Evolutionary conservation across 2,113 vertebrate species (phyloP).

Genomic region (Dasyornis broadbenti): DNA sequence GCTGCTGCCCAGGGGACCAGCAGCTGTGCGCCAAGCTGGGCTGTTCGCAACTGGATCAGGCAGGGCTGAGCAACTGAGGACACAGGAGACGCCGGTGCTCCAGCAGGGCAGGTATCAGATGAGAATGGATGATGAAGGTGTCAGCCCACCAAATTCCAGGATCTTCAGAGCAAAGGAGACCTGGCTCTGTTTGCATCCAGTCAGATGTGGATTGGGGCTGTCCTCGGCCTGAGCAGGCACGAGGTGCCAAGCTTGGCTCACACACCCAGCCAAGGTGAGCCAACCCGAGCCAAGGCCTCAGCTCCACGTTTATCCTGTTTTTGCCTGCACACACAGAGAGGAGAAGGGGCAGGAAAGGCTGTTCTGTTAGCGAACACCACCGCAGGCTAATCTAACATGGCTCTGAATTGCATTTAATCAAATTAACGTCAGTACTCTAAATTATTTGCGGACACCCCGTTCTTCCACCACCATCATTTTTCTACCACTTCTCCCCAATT

Average conservation of each 20-base stretch:
- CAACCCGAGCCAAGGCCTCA: not conserved
- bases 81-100: not conserved
- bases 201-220: not conserved
- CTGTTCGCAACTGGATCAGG: fast-evolving
- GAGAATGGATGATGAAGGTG: fast-evolving
- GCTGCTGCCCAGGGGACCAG: not conserved
- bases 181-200: fast-evolving
- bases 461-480: not conserved
- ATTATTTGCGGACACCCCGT: not conserved
- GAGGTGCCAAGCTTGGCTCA: not conserved
- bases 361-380: fast-evolving
- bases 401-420: not conserved
- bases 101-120: not conserved
- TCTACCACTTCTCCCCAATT: constrained; percentile 12
- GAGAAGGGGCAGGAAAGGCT: not conserved
- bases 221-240: fast-evolving
- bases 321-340: not conserved
- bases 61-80: not conserved
- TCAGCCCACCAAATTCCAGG: not conserved
- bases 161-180: not conserved
- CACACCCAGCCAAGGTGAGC: not conserved
- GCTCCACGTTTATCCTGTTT: not conserved
- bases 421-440: not conserved
- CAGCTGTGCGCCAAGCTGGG: not conserved
- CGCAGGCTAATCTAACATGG: not conserved